phyloP scores from a whole-genome alignment of 2,888 invertebrate genomes.

The Drosophila histrio region DNA sequence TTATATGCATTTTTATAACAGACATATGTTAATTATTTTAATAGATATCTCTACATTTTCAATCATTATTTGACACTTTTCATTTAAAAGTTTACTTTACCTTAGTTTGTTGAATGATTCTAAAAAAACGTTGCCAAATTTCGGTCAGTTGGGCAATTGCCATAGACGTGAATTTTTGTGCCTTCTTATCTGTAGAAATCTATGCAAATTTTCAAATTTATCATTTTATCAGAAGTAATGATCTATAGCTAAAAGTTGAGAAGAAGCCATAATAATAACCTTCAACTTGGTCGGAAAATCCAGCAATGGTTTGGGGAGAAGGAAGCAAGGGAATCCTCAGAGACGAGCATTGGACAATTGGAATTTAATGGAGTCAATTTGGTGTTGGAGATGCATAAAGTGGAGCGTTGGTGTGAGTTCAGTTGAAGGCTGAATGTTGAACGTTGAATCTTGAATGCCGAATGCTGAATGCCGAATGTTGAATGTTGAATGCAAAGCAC shows the following conservation, averaged over 20 bases:
- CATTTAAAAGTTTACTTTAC: background rate
- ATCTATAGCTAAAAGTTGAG: conserved; percentile 10
- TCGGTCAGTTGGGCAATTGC: background rate
- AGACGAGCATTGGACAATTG: conserved; percentile 69
- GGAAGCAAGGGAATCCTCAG: conserved; percentile 9
- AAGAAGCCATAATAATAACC: conserved; percentile 41
- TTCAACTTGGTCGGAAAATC: conserved; percentile 22
- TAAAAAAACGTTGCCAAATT: background rate
- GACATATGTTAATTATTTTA: background rate
- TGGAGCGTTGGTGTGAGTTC: conserved; percentile 69
- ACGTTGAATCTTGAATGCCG: conserved; percentile 2
- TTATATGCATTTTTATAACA: background rate
- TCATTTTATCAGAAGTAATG: conserved; percentile 24
- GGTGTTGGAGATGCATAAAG: conserved; percentile 76
- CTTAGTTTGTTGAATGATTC: background rate
- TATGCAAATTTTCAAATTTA: conserved; percentile 41
- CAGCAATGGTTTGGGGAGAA: background rate
- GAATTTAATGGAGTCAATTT: conserved; percentile 80
- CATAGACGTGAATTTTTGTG: background rate
- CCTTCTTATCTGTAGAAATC: conserved; percentile 26
- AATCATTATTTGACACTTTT: background rate
- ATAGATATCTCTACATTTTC: background rate
- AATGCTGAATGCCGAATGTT: conserved; percentile 15
- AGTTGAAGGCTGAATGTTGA: conserved; percentile 24
- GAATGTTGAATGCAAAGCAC: conserved; percentile 50